Base-by-base conservation (phyloP, 2,113 vertebrate species). In the Ochotona princeps region DNA sequence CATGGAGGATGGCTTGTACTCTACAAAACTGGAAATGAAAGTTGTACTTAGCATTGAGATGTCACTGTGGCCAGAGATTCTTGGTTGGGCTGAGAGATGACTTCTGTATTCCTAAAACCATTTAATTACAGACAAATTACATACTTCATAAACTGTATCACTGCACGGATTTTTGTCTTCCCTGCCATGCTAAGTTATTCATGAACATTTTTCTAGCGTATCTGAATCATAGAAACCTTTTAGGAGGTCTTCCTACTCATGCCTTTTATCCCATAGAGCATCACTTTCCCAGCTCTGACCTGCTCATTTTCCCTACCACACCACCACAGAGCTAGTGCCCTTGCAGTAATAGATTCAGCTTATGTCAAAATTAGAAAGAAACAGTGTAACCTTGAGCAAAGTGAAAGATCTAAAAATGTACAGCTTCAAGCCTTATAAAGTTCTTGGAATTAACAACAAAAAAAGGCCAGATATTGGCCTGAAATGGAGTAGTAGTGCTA, bases 351-450 rank as follows among this genome's bases (percentile, higher is more conserved):
- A 32, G 66, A 91, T 83, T 74, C 75, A 92, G 66, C 66, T 73
- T n/a, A 92, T 84, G 60, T 95, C 92, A 91, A 94, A 95, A 72
- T 25, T 93, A 60, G 49, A 96, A 92, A 78, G 80, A 95, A 93
- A 84, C 91, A 94, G 9, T 86, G 57, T 54, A 91, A 80, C 61
- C 76, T 87, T 70, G 26, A 87, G 90, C 82, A 87, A 91, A 91
- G 49, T 81, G 70, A 94, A 78, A 92, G 54, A 91, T 81, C 93
- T 96, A 65, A 93, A 94, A 91, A 82, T 94, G 81, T n/a, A 17
- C 3, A 54, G n/a, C 63, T 32, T 92, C 80, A 47, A 94, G 32
- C 83, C 83, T 94, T 72, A 89, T 81, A 92, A 96, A 91, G 38
- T 94, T 94, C 21, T 89, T 83, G 26, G 74, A 76, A 54, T 44